These are phyloP conservation scores for Garrulus glandarius DNA, from an alignment of 2,797 vertebrate species.

Conservation along the genomic window DNA sequence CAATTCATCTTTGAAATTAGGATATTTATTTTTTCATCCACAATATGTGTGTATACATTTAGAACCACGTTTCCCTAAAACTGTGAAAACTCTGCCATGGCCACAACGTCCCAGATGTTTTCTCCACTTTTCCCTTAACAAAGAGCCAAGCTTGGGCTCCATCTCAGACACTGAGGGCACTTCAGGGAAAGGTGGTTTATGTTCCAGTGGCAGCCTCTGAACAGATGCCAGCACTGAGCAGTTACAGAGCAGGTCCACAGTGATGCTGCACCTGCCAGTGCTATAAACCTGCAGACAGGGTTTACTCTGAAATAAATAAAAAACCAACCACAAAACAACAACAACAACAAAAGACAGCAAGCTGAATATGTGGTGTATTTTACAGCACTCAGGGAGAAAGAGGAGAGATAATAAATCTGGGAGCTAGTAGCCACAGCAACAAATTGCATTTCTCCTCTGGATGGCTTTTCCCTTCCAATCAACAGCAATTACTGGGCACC, in stretches of 20 bases:
- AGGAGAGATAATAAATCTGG: slow-evolving; percentile 54
- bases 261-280: background rate
- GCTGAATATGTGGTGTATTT: slow-evolving; percentile 35
- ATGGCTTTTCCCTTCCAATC: slow-evolving; percentile 1
- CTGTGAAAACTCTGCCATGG: background rate
- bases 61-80: background rate
- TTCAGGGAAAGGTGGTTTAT: background rate
- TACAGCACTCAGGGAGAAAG: slow-evolving; percentile 15
- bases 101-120: fast-evolving
- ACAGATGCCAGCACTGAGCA: background rate
- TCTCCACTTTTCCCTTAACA: background rate
- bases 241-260: background rate
- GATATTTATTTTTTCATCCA: background rate
- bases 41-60: no score
- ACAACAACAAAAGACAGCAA: background rate
- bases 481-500: slow-evolving; percentile 55
- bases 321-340: background rate
- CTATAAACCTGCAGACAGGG: background rate
- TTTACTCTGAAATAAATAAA: background rate
- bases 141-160: background rate
- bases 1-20: background rate
- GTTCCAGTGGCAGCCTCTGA: background rate
- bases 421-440: slow-evolving; percentile 65
- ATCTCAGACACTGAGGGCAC: background rate
- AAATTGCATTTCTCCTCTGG: slow-evolving; percentile 60